phyloP scores from a whole-genome alignment of 2,113 vertebrate species.

The Ailuropoda melanoleuca region DNA sequence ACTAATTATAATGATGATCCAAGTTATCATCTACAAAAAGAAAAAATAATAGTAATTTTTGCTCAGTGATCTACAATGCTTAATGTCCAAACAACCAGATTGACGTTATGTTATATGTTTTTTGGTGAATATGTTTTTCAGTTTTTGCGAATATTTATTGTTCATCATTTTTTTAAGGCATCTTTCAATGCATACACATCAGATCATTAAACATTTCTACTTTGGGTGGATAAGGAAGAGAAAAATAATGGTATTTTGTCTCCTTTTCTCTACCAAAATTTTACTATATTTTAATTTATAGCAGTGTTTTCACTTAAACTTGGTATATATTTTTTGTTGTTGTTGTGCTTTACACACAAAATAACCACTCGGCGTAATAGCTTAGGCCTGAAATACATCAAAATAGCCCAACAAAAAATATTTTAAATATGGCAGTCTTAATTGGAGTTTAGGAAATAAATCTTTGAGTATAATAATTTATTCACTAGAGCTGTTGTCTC shows the following conservation, averaged over 20 bases:
- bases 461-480: conserved; percentile 72
- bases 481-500: conserved; percentile 67
- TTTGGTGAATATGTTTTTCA: background rate
- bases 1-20: background rate
- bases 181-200: background rate
- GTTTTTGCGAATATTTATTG: background rate
- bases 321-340: conserved; percentile 41
- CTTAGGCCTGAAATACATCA: conserved; percentile 66
- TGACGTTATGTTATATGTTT: background rate
- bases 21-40: background rate
- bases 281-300: background rate
- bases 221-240: background rate
- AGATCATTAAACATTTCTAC: background rate
- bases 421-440: conserved; percentile 66
- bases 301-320: conserved; percentile 23
- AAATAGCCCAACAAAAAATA: conserved; percentile 59
- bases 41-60: background rate
- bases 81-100: background rate
- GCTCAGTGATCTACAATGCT: background rate
- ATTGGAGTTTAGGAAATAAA: conserved; percentile 75
- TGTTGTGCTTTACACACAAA: conserved; percentile 12
- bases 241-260: background rate
- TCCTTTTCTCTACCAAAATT: background rate
- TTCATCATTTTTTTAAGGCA: background rate
- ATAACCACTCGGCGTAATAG: conserved; percentile 55